Conservation (phyloP, 1,140 invertebrate genomes). For the Trinorchestia longiramus region DNA sequence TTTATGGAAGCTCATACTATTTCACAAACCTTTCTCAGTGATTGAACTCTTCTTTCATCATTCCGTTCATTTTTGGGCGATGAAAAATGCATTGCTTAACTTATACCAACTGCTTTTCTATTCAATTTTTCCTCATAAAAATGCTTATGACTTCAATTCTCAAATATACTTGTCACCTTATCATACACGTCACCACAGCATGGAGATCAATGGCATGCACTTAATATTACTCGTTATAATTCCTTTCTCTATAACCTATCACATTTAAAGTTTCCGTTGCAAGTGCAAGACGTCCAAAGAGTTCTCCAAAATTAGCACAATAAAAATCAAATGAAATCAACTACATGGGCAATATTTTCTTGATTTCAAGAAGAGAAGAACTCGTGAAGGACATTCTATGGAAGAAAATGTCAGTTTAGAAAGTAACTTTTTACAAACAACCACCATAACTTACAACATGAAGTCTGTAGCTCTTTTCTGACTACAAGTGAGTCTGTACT, state of each 20-base stretch:
- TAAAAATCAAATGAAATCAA: background rate
- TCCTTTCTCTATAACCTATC: background rate
- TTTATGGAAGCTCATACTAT: no score
- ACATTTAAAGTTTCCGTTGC: background rate
- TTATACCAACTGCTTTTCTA: background rate
- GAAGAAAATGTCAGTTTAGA: background rate
- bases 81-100: background rate
- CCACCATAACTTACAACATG: background rate
- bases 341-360: background rate
- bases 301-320: background rate
- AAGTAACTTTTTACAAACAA: background rate
- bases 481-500: no score
- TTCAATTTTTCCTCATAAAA: background rate
- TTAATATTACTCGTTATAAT: background rate
- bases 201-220: background rate
- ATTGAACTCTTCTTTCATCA: background rate
- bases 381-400: background rate
- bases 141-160: background rate
- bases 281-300: background rate
- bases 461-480: background rate
- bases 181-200: no score
- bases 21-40: background rate
- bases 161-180: background rate
- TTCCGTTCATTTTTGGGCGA: background rate
- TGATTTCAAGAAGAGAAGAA: background rate